phyloP scores from a whole-genome alignment of 2,113 vertebrate species.

The Columba janthina region DNA sequence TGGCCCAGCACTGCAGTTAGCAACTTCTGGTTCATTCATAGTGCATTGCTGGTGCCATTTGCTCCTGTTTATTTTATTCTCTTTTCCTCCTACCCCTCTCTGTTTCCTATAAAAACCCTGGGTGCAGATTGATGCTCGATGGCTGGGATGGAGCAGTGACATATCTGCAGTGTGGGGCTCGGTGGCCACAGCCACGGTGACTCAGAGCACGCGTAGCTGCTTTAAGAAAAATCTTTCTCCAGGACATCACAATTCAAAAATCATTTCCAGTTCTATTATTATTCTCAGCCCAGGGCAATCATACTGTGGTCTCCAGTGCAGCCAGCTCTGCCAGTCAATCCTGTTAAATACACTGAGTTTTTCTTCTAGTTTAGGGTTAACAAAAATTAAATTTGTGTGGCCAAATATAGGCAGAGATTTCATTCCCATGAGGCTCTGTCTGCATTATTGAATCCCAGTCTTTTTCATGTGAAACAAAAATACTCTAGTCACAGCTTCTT shows the following conservation, averaged over 20 bases:
- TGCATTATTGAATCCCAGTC: conserved; percentile 19
- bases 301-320: not conserved
- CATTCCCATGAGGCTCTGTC: conserved; percentile 21
- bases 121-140: not conserved
- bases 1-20: not conserved
- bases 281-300: conserved; percentile 32
- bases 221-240: conserved; percentile 17
- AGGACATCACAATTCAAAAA: conserved; percentile 32
- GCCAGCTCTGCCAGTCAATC: not conserved
- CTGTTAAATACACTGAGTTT: not conserved
- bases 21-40: not conserved
- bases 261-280: conserved; percentile 51
- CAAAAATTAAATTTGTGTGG: not conserved
- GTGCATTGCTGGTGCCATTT: not conserved
- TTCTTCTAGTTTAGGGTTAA: conserved; percentile 32
- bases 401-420: conserved; percentile 47
- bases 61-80: not conserved
- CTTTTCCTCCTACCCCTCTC: not conserved
- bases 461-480: conserved; percentile 56
- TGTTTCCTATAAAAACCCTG: not conserved
- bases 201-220: not conserved
- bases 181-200: not conserved
- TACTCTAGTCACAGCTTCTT: not conserved
- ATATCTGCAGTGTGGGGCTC: not conserved
- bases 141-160: not conserved